Percentiles rank a stretch among this genome's conserved stretches.
phyloP scores from a whole-genome alignment of 1,140 invertebrate genomes.

The Leptinotarsa lineolata region DNA sequence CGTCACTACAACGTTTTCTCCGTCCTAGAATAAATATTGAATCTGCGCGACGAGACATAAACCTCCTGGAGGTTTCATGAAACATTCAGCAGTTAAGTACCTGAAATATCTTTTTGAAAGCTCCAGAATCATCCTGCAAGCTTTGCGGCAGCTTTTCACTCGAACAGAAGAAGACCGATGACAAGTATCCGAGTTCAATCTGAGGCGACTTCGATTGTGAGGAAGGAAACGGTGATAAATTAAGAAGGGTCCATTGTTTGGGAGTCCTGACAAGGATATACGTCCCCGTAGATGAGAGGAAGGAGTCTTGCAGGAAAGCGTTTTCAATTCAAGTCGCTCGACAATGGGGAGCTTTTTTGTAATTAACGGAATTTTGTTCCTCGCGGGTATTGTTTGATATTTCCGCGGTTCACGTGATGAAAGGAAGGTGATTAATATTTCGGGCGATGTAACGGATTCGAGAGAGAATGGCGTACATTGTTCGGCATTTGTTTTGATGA shows the following conservation, averaged over 20 bases:
- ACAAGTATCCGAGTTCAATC: conserved; percentile 49
- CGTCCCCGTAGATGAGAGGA: conserved; percentile 16
- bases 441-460: neutral
- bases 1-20: neutral
- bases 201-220: conserved; percentile 47
- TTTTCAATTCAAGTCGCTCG: conserved; percentile 47
- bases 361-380: conserved; percentile 45
- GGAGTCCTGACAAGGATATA: conserved; percentile 49
- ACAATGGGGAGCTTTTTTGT: conserved; percentile 46
- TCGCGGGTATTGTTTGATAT: conserved; percentile 14
- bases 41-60: neutral
- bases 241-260: conserved; percentile 48
- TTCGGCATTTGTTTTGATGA: conserved; percentile 11
- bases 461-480: neutral
- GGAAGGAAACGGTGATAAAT: conserved; percentile 51
- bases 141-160: conserved; percentile 20
- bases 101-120: conserved; percentile 22
- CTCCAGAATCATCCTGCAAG: conserved; percentile 7
- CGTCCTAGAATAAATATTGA: neutral
- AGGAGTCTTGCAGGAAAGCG: conserved; percentile 20
- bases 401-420: conserved; percentile 12
- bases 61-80: conserved; percentile 8
- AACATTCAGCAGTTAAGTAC: conserved; percentile 25
- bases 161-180: conserved; percentile 44
- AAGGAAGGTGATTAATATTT: conserved; percentile 17